A percentile compares a stretch with the other conserved stretches of the same genome.
These are phyloP conservation scores for Drosophila paranaensis DNA, from an alignment of 2,888 invertebrate species.

Conservation along the genomic window DNA sequence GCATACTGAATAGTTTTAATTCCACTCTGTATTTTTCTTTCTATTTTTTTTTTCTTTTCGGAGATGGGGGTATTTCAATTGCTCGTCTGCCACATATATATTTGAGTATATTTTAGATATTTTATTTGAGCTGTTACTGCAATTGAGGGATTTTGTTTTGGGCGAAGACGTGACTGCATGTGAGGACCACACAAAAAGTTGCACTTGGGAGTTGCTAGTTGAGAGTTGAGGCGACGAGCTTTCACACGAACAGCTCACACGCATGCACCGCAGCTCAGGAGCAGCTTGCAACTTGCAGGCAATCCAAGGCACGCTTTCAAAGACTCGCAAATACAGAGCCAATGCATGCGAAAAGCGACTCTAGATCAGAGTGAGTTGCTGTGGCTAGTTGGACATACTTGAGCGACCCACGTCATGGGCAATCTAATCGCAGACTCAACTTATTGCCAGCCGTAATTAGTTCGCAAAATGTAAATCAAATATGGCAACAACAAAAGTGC, in stretches of 20 bases:
- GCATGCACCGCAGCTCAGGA: not conserved
- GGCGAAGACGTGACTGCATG: constrained; percentile 35
- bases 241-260: constrained; percentile 16
- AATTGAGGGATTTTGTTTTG: constrained; percentile 24
- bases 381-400: constrained; percentile 26
- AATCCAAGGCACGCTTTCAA: constrained; percentile 12
- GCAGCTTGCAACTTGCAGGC: not conserved
- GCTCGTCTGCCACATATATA: not conserved
- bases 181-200: constrained; percentile 36
- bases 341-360: constrained; percentile 16
- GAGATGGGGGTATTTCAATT: constrained; percentile 23
- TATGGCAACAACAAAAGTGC: not conserved
- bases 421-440: constrained; percentile 45
- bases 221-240: not conserved
- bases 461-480: constrained; percentile 36
- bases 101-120: constrained; percentile 19
- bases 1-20: constrained; percentile 60
- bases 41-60: not conserved
- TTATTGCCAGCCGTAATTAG: constrained; percentile 37
- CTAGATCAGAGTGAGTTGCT: constrained; percentile 8
- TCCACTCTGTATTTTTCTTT: constrained; percentile 15
- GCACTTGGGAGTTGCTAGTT: not conserved
- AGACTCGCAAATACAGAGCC: constrained; percentile 35
- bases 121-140: constrained; percentile 21
- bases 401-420: constrained; percentile 38